phyloP scores from a whole-genome alignment of 2,797 vertebrate genomes.

The Lepilemur septentrionalis region DNA sequence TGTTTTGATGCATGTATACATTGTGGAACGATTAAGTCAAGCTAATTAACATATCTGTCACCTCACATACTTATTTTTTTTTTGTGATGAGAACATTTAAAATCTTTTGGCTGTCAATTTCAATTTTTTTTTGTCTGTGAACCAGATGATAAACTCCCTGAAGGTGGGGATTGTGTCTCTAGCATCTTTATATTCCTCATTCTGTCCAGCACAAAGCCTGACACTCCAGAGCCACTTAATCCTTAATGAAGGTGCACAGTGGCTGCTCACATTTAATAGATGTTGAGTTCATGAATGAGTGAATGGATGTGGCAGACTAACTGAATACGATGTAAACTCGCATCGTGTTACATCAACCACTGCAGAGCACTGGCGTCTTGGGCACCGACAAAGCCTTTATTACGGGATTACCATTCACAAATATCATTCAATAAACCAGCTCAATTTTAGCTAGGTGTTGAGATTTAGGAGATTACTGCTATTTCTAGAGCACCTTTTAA shows the following conservation, averaged over 20 bases:
- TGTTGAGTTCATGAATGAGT: background rate
- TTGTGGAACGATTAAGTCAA: background rate
- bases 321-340: background rate
- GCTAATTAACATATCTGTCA: background rate
- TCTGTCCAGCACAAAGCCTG: background rate
- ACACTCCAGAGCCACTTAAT: background rate
- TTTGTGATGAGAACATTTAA: background rate
- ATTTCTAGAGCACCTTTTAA: conserved; percentile 13
- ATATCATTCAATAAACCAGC: background rate
- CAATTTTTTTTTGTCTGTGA: background rate
- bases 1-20: background rate
- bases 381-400: background rate
- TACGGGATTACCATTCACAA: background rate
- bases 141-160: background rate
- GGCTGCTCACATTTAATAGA: background rate
- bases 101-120: background rate
- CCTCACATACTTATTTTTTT: background rate
- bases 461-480: background rate
- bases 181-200: background rate
- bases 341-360: background rate
- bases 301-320: background rate
- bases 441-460: conserved; percentile 15
- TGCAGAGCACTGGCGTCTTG: background rate
- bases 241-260: background rate
- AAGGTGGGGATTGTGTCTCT: background rate